Evolutionary conservation across 2,113 vertebrate genomes (phyloP), one percentile per base, ranked within the genome.

Genomic region (Todiramphus saurophagus): DNA sequence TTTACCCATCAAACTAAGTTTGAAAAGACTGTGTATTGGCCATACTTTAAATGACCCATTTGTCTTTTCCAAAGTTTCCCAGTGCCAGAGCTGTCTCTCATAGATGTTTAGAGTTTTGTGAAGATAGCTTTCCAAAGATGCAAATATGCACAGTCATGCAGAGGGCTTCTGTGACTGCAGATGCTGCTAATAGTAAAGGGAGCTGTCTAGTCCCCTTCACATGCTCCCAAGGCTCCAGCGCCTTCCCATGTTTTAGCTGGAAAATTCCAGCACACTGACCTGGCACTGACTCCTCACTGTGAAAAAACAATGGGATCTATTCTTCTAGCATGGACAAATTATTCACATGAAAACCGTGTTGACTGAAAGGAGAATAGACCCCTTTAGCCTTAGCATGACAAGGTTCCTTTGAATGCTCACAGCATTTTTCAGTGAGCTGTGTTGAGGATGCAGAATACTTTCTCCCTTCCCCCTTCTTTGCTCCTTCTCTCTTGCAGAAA

Each of bases 251-350:
- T 46, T 81, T 90, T 20, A 59, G 59, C 46, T 51, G 55, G 39
- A 88, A 93, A 96, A 92, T 90, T 94, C 79, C 66, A 83, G 58
- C n/a, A 24, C 0, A 1, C 14, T 90, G 64, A 86, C 81, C 81
- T 79, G 67, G 50, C 1, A 0, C 50, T 91, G 79, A 90, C 74
- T 94, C 37, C 44, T 76, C 27, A 1, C 67, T 83, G 37, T 85
- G 68, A 60, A 93, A 94, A 90, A 56, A 95, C 85, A 94, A 31
- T 83, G 64, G 35, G 20, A 90, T 94, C 69, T 41, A 58, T 95
- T 96, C 63, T 96, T 59, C 35, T 86, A 2, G 78, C 27, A 1
- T 50, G 39, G 60, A 78, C 30, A 67, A 93, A 59, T 77, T 83
- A 59, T 50, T 28, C 63, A 48, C 63, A 75, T 44, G 75, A 91